Evolutionary conservation across 2,113 vertebrate species (phyloP), one percentile per base, ranked within the genome.

Genomic region (Rhinoptilus africanus): DNA sequence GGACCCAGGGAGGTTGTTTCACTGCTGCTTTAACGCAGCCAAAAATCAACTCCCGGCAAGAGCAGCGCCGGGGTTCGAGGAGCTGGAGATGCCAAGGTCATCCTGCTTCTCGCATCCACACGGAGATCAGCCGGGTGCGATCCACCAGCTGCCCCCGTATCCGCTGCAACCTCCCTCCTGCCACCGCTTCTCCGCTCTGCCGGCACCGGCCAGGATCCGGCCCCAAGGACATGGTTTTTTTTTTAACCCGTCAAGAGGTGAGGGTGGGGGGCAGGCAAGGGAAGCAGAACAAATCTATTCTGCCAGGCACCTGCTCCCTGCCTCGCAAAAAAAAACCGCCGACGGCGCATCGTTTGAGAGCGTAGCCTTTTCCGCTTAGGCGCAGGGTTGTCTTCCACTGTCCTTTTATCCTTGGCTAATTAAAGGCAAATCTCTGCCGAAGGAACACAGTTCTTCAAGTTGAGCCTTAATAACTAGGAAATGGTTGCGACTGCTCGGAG

Each of bases 391-490:
- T 87, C 89, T 96, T 50, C 68, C 77, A 56, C 84, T 74, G 92
- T 88, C 96, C 95, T 96, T 96, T 96, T 96, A 68, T 94, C 97
- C 96, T 97, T 97, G 95, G 88, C 81, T 96, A 96, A 95, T 91
- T 96, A 95, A 89, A 96, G 89, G 82, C 94, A 94, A 94, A 96
- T 90, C 93, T 96, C 89, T 59, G 89, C 92, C 2, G 59, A 95
- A 97, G 84, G 89, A 95, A 20, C 16, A 7, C 50, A 6, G 67
- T 35, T 94, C 89, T 95, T 84, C 84, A 8, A 86, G 83, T 4
- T 63, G 72, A 93, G 92, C 60, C 35, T 54, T 83, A 92, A 85
- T 92, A 74, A 86, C 85, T 45, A 6, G 37, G 60, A 92, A 96
- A 86, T 71, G 83, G 82, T 66, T 84, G 95, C 30, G 5, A 87